Evolutionary conservation across 2,113 vertebrate species (phyloP).

Genomic region (Xerus inauris): DNA sequence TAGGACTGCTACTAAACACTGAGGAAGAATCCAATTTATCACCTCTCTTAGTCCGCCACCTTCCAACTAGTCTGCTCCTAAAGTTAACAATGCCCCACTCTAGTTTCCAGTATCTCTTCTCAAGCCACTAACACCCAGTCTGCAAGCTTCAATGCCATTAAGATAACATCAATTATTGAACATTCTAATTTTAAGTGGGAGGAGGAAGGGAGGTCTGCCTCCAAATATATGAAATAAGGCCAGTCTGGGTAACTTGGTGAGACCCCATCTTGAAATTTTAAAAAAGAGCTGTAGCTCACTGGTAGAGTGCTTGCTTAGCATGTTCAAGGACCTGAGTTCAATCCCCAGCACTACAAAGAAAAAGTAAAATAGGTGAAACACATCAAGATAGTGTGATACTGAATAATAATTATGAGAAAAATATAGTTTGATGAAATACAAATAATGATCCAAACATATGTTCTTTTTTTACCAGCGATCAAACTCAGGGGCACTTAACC

Average conservation of each 20-base stretch:
- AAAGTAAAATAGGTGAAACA: background rate
- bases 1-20: background rate
- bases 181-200: background rate
- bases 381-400: conserved; percentile 7
- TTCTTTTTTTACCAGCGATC: no score
- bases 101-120: background rate
- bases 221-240: background rate
- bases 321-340: background rate
- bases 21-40: background rate
- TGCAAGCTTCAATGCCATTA: background rate
- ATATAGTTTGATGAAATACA: background rate
- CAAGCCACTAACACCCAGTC: background rate
- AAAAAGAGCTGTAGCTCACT: background rate
- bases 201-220: background rate
- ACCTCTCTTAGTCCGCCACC: background rate
- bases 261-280: background rate
- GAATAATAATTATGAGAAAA: background rate
- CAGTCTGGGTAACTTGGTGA: background rate
- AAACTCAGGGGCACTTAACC: no score
- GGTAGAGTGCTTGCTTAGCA: background rate
- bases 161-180: background rate
- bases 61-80: background rate
- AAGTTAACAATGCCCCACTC: background rate
- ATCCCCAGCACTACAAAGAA: background rate
- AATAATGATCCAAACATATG: background rate